These are phyloP conservation scores for Hypolimnas misippus DNA, from an alignment of 2,888 invertebrate genomes.

Conservation along the genomic window DNA sequence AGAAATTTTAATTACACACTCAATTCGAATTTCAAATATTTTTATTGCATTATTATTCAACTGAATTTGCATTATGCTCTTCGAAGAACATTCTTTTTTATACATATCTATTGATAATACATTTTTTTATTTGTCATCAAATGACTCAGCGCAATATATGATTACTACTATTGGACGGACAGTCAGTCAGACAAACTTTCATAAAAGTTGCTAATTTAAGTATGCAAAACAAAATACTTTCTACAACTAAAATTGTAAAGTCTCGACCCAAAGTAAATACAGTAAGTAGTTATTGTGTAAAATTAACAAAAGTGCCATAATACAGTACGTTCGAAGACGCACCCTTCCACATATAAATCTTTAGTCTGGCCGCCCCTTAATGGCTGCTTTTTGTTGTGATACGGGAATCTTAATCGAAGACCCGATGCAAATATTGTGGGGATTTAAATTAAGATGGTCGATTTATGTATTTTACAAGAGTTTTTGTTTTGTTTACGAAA, in stretches of 20 bases:
- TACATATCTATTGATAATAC: too few relatives aligned
- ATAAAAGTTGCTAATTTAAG: too few relatives aligned
- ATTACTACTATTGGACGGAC: too few relatives aligned
- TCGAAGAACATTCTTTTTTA: too few relatives aligned
- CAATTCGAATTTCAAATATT: not conserved
- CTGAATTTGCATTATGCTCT: too few relatives aligned
- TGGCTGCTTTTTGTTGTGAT: constrained; percentile 62
- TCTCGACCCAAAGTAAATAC: not conserved
- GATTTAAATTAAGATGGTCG: constrained; percentile 42
- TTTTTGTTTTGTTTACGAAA: constrained; percentile 1
- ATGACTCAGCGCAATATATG: too few relatives aligned
- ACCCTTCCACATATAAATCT: constrained; percentile 65
- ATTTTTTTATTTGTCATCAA: too few relatives aligned
- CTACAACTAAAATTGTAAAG: not conserved
- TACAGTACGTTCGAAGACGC: constrained; percentile 49
- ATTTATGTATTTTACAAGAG: constrained; percentile 24
- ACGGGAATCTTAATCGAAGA: constrained; percentile 57
- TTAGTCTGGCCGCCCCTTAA: constrained; percentile 57
- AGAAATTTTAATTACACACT: not conserved
- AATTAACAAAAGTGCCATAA: constrained; percentile 32
- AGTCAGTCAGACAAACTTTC: too few relatives aligned
- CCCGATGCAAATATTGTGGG: constrained; percentile 54
- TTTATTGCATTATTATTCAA: too few relatives aligned
- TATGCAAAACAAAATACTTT: too few relatives aligned
- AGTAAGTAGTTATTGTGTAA: constrained; percentile 26